These are phyloP conservation scores for Notospermus geniculatus DNA, from an alignment of 1,140 invertebrate genomes.

Conservation along the genomic window DNA sequence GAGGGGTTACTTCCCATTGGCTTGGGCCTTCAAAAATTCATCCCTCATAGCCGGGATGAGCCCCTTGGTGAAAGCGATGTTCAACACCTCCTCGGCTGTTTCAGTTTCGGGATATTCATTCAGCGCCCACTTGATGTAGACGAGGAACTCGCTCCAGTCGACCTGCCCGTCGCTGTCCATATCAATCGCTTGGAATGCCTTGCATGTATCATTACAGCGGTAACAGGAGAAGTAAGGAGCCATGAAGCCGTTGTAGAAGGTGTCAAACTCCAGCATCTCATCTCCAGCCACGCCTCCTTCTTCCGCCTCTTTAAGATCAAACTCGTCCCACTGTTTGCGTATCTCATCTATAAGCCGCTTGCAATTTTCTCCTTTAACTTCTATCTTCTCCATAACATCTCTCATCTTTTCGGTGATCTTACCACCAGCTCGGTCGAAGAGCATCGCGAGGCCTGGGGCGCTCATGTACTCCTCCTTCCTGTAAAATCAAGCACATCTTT, in stretches of 20 bases:
- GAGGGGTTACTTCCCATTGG: no score
- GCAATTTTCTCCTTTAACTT: background rate
- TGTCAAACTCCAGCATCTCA: conserved; percentile 11
- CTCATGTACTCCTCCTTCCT: conserved; percentile 11
- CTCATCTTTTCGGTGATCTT: conserved; percentile 7
- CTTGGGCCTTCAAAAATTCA: no score
- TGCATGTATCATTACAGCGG: background rate
- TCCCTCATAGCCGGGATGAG: conserved; percentile 10
- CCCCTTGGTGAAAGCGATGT: conserved; percentile 12
- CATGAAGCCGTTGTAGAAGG: conserved; percentile 14
- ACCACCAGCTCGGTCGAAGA: conserved; percentile 12
- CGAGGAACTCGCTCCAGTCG: conserved; percentile 13
- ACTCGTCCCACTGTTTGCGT: background rate
- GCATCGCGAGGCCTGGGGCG: conserved; percentile 1
- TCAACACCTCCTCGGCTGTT: background rate
- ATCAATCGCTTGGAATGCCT: conserved; percentile 9
- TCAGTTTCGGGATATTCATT: background rate
- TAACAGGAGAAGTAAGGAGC: conserved; percentile 12
- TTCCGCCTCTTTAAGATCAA: background rate
- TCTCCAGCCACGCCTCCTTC: conserved; percentile 1
- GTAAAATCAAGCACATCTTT: no score
- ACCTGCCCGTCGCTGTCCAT: conserved; percentile 12
- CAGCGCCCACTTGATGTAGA: conserved; percentile 11
- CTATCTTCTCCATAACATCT: background rate
- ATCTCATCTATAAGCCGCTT: background rate